These are phyloP conservation scores for Erpetoichthys calabaricus DNA, from an alignment of 2,797 vertebrate genomes.

Conservation along the genomic window DNA sequence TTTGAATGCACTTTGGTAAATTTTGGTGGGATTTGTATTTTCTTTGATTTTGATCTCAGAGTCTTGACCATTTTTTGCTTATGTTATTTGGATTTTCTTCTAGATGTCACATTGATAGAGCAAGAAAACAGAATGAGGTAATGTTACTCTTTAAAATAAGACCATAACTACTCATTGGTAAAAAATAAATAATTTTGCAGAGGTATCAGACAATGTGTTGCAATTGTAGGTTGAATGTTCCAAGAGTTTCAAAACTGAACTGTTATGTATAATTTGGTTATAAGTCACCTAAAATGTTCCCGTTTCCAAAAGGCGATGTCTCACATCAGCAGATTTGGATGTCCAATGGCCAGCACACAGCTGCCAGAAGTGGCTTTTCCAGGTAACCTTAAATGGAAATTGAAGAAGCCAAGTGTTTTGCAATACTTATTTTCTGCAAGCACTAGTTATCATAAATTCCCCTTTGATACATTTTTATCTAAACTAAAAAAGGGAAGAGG, in stretches of 20 bases:
- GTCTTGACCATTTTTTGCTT: too few relatives aligned
- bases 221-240: conserved; percentile 47
- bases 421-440: conserved; percentile 36
- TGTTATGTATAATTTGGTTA: conserved; percentile 50
- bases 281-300: conserved; percentile 50
- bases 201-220: conserved; percentile 52
- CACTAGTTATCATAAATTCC: conserved; percentile 48
- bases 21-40: too few relatives aligned
- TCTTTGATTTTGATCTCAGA: too few relatives aligned
- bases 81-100: too few relatives aligned
- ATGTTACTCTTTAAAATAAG: too few relatives aligned
- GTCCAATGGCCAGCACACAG: conserved; percentile 45
- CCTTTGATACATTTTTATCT: conserved; percentile 52
- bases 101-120: too few relatives aligned
- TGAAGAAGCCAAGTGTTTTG: conserved; percentile 33
- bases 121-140: too few relatives aligned
- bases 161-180: too few relatives aligned
- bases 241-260: conserved; percentile 45
- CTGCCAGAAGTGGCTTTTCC: conserved; percentile 37
- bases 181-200: conserved; percentile 10
- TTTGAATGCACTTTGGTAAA: too few relatives aligned
- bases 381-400: conserved; percentile 58
- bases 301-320: conserved; percentile 35
- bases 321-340: conserved; percentile 60
- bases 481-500: conserved; percentile 63